Evolutionary conservation across 2,113 vertebrate species (phyloP).

Genomic region (Xenotilapia flavipinnis): DNA sequence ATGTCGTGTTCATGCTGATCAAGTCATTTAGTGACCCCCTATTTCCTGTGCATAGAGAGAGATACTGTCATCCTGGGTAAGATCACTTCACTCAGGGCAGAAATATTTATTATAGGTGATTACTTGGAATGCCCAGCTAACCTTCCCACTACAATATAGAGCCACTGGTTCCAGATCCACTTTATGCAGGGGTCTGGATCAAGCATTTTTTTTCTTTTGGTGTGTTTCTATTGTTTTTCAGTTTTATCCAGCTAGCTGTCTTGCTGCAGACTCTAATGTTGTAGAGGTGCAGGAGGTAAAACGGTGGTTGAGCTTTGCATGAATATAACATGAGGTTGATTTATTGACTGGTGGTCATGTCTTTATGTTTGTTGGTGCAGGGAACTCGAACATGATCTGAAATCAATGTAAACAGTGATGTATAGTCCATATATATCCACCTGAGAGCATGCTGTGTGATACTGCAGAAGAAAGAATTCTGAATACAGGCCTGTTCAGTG

Average conservation of each 20-base stretch:
- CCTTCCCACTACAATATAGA: not conserved
- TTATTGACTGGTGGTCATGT: constrained; percentile 36
- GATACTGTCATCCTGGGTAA: not conserved
- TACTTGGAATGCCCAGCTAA: not conserved
- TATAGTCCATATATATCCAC: constrained; percentile 17
- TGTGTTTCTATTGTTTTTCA: not conserved
- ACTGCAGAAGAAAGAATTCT: not conserved
- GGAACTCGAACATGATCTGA: constrained; percentile 45
- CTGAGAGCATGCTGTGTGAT: not conserved
- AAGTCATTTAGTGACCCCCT: not conserved
- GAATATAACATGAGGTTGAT: constrained; percentile 54
- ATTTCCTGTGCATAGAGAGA: not conserved
- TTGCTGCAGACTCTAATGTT: not conserved
- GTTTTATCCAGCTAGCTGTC: not conserved
- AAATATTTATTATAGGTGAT: not conserved
- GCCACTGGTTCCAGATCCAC: not conserved
- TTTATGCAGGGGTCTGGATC: not conserved
- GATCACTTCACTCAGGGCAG: not conserved
- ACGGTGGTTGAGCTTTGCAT: constrained; percentile 32
- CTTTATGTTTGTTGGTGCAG: constrained; percentile 46
- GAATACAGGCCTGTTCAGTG: not conserved
- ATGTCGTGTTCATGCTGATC: not conserved
- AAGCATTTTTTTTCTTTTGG: not conserved
- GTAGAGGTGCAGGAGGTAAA: constrained; percentile 15
- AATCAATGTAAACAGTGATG: constrained; percentile 53